phyloP scores from a whole-genome alignment of 2,797 vertebrate genomes.

The Bryconaethiops microstoma region DNA sequence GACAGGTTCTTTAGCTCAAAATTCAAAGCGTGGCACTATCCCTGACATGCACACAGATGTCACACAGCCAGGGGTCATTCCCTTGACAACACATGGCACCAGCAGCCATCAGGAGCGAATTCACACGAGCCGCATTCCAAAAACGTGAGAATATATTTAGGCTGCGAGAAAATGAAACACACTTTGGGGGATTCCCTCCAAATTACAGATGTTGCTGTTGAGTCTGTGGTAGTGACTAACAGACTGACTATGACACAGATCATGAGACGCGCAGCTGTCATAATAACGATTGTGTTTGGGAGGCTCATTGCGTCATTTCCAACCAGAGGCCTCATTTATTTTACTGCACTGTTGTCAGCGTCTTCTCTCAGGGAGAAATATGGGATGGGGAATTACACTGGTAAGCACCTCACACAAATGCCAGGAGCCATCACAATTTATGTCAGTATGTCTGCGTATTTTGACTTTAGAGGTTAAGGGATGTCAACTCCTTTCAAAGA shows the following conservation, averaged over 20 bases:
- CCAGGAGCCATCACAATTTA: constrained; percentile 27
- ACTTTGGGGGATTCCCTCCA: neutral
- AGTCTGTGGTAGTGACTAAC: neutral
- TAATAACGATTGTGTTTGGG: constrained; percentile 24
- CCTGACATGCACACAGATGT: constrained; percentile 28
- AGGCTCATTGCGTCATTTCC: constrained; percentile 43
- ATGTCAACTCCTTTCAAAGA: constrained; percentile 33
- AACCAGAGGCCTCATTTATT: constrained; percentile 41
- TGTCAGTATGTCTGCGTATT: constrained; percentile 27
- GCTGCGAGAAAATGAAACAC: constrained; percentile 11
- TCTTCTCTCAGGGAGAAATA: constrained; percentile 30
- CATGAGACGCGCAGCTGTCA: constrained; percentile 41
- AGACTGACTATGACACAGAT: neutral
- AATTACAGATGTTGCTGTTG: neutral
- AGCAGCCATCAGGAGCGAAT: constrained; percentile 34
- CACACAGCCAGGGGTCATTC: constrained; percentile 42
- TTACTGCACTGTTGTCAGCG: constrained; percentile 45
- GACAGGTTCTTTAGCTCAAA: constrained; percentile 50
- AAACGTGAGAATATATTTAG: constrained; percentile 6
- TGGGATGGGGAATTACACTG: constrained; percentile 21
- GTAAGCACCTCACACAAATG: constrained; percentile 21
- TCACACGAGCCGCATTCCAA: constrained; percentile 33
- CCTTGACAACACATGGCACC: constrained; percentile 39
- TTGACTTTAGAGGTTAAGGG: constrained; percentile 48
- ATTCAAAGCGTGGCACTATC: constrained; percentile 21